Base-by-base conservation (phyloP, 2,888 invertebrate species). In the Tinea semifulvella region DNA sequence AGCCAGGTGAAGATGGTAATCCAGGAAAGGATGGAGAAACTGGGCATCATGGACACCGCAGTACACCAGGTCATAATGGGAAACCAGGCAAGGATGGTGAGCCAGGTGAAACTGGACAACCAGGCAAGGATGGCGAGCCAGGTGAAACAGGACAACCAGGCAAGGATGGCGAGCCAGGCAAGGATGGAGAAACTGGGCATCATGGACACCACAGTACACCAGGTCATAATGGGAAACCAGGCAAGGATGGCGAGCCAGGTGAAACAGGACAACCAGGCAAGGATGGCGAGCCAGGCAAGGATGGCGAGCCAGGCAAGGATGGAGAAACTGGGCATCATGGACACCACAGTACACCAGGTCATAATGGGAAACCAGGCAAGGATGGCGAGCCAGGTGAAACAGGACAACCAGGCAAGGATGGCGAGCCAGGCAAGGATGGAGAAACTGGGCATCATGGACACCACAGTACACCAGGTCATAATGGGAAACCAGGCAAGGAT, bases 21-120 rank as follows among this genome's bases (percentile, higher is more conserved):
- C n/a, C n/a, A n/a, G n/a, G n/a, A 46, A 13, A 36, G 11, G 40
- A 45, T 27, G 40, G 19, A 10, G n/a, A 42, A 2, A 31, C 46
- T 42, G 36, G 35, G 1, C 1, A 13, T 4, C 46, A 27, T 22
- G 17, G 19, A 1, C 1, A 4, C 6, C 38, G 19, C 17, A 14
- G 19, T 1, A 7, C 22, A 2, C 14, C 36, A 44, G 11, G 26
- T 1, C 16, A 27, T 6, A 43, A 40, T 31, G 28, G 16, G 2
- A 17, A 42, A 8, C 44, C 44, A 20, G 36, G 13, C 13, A 6
- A 19, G 2, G 18, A 17, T 11, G 35, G 25, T 1, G 7, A 38
- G 1, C 38, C 43, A 28, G 14, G 31, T 7, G 8, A 36, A 2
- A 38, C 38, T 25, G 28, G 28, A 13, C 1, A 3, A 10, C 28